Percentiles rank a stretch among this genome's conserved stretches.
Conservation (phyloP, 1,140 invertebrate species). For the Probaryconus sp. region DNA sequence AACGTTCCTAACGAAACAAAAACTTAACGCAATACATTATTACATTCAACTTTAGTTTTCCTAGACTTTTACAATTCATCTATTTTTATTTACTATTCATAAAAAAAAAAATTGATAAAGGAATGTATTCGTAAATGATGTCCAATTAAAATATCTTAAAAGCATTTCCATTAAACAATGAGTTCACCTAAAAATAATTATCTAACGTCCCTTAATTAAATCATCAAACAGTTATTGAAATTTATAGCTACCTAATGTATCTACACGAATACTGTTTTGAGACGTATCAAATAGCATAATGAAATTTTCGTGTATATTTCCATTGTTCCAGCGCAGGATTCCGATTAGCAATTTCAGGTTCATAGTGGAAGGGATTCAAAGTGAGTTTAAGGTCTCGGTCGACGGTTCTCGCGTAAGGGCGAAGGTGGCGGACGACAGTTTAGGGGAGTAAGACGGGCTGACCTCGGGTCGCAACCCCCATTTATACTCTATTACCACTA, state of each 20-base stretch:
- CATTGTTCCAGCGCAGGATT: conserved; percentile 60
- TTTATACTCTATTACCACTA: conserved; percentile 79
- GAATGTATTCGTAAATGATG: no score
- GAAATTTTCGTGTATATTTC: conserved; percentile 58
- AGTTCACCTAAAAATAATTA: no score
- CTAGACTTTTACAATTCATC: no score
- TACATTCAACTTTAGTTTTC: no score
- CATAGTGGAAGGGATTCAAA: conserved; percentile 72
- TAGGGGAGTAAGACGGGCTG: conserved; percentile 77
- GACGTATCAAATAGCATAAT: conserved; percentile 44
- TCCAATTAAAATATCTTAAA: no score
- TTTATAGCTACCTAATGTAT: conserved; percentile 24
- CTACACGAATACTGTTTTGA: conserved; percentile 35
- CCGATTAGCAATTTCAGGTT: conserved; percentile 72
- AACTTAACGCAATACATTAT: no score
- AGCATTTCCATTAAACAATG: no score
- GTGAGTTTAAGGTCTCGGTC: conserved; percentile 77
- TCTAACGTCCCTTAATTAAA: background rate
- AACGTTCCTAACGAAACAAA: no score
- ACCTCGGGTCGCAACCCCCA: conserved; percentile 76
- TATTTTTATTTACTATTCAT: no score
- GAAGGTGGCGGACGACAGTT: conserved; percentile 76
- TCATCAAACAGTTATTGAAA: conserved; percentile 2
- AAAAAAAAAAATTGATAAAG: no score
- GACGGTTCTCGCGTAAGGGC: conserved; percentile 69